Evolutionary conservation across 2,113 vertebrate species (phyloP).

Genomic region (Bos javanicus): DNA sequence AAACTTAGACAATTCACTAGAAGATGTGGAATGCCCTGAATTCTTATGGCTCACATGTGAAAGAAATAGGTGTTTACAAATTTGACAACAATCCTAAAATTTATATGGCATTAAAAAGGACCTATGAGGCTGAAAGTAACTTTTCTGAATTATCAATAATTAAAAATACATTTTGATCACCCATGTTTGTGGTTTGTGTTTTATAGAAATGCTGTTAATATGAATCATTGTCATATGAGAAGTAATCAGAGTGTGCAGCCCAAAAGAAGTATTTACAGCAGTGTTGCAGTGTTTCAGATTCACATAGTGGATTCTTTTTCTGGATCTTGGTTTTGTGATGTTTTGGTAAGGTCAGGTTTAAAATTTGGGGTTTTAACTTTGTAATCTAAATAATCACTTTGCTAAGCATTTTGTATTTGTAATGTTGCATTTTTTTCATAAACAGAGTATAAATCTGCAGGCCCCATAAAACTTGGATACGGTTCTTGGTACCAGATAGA

Average conservation of each 20-base stretch:
- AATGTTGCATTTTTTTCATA: not conserved
- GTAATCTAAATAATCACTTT: not conserved
- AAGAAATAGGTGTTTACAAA: not conserved
- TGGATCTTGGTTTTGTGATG: conserved; percentile 35
- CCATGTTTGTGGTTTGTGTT: not conserved
- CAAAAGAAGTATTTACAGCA: not conserved
- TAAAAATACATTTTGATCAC: conserved; percentile 37
- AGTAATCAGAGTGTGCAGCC: not conserved
- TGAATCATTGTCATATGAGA: not conserved
- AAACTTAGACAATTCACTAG: not conserved
- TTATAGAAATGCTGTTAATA: not conserved
- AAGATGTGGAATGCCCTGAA: not conserved
- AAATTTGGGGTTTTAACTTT: conserved; percentile 27
- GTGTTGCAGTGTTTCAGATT: not conserved
- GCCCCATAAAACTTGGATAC: not conserved
- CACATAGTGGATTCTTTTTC: not conserved
- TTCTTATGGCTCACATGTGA: not conserved
- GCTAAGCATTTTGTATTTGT: not conserved
- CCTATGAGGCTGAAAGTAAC: not conserved
- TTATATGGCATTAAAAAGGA: not conserved
- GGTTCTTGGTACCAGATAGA: not conserved
- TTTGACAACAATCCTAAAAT: not conserved
- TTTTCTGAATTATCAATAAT: conserved; percentile 35
- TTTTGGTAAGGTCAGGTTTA: conserved; percentile 1
- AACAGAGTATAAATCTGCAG: not conserved